A percentile compares a stretch with the other conserved stretches of the same genome.
Evolutionary conservation across 2,113 vertebrate genomes (phyloP).

Genomic region (human (Homo sapiens)): DNA sequence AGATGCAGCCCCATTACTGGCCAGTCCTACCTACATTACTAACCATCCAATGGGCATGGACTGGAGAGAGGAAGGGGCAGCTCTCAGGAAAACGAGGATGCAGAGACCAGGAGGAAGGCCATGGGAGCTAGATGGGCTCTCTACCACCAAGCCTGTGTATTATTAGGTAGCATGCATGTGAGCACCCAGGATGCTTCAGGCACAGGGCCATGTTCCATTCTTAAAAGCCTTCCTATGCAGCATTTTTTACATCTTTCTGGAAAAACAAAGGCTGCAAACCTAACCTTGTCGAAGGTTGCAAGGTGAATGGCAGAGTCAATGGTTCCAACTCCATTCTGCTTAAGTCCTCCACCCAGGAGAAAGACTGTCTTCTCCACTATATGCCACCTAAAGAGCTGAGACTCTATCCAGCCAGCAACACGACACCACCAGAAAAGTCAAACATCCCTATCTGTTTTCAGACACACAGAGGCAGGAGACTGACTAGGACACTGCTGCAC

Average conservation of each 20-base stretch:
- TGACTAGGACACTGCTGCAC: background rate
- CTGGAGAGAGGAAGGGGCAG: background rate
- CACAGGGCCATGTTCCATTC: background rate
- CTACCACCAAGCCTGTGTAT: background rate
- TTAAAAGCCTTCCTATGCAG: background rate
- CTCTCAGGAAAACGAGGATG: background rate
- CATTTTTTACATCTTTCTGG: background rate
- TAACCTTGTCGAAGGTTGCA: background rate
- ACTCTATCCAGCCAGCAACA: background rate
- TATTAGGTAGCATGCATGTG: background rate
- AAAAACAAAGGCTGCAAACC: background rate
- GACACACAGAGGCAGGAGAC: background rate
- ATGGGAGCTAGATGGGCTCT: background rate
- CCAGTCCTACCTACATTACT: background rate
- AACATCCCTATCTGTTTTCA: background rate
- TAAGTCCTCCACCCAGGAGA: background rate
- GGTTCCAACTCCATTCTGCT: background rate
- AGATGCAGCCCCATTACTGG: background rate
- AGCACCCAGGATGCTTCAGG: background rate
- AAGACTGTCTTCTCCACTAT: background rate
- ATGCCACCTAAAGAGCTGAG: background rate
- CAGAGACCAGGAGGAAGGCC: background rate
- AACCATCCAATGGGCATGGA: background rate
- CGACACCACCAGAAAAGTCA: background rate
- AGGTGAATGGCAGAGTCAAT: background rate